Evolutionary conservation across 2,113 vertebrate genomes (phyloP).

Genomic region (Eretmochelys imbricata): DNA sequence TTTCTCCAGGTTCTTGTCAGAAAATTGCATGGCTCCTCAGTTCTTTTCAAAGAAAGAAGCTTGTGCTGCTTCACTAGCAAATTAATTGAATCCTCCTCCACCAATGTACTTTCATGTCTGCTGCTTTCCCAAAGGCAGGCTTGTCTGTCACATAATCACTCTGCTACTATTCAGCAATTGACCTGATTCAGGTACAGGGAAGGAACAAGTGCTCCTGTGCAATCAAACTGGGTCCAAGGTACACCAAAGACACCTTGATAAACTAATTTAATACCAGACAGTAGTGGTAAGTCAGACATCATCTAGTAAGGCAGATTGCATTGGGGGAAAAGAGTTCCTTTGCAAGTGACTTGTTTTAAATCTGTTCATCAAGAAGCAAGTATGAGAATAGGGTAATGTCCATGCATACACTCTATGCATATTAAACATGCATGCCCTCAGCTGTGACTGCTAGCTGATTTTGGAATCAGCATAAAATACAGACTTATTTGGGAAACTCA

Average conservation of each 20-base stretch:
- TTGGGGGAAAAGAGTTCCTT: background rate
- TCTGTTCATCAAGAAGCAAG: background rate
- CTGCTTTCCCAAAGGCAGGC: conserved; percentile 60
- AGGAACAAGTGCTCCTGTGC: conserved; percentile 47
- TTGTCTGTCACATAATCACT: conserved; percentile 71
- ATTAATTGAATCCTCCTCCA: conserved; percentile 67
- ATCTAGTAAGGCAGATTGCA: background rate
- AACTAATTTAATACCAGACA: conserved; percentile 9
- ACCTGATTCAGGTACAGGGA: conserved; percentile 59
- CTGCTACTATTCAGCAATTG: conserved; percentile 60
- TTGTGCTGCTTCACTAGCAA: conserved; percentile 45
- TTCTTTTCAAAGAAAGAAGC: conserved; percentile 22
- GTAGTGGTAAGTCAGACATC: background rate
- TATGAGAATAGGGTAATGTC: background rate
- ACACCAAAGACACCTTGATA: conserved; percentile 58
- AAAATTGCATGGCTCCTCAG: background rate
- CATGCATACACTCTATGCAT: background rate
- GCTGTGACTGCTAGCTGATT: background rate
- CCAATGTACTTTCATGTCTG: conserved; percentile 49
- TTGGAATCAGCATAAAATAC: background rate
- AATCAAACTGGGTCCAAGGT: conserved; percentile 52
- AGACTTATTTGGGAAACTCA: background rate
- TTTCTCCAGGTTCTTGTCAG: conserved; percentile 37
- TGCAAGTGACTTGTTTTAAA: background rate
- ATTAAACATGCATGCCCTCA: background rate